Evolutionary conservation across 1,140 invertebrate genomes (phyloP).

Genomic region (Vanessa tameamea): DNA sequence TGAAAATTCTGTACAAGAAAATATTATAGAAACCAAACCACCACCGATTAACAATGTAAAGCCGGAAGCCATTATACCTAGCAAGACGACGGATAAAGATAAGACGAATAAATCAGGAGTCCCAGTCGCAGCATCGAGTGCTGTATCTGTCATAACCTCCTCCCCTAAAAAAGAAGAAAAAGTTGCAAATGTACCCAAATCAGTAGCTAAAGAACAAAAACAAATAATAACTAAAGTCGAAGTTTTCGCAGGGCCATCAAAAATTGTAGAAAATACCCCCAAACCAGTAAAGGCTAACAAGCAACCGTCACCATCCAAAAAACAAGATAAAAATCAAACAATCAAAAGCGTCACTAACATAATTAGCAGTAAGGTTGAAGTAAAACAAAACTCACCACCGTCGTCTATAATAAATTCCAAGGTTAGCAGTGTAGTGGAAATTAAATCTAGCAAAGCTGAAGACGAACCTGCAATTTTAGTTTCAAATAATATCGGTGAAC

Average conservation of each 20-base stretch:
- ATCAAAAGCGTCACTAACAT: slow-evolving; percentile 63
- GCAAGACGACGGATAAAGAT: slow-evolving; percentile 79
- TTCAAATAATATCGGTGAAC: slow-evolving; percentile 87
- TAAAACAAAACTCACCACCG: slow-evolving; percentile 67
- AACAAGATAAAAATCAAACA: slow-evolving; percentile 61
- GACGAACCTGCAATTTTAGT: slow-evolving; percentile 78
- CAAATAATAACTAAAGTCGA: slow-evolving; percentile 82
- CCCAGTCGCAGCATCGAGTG: slow-evolving; percentile 65
- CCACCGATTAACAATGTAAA: slow-evolving; percentile 68
- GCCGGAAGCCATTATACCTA: slow-evolving; percentile 81
- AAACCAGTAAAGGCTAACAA: slow-evolving; percentile 62
- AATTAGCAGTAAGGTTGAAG: slow-evolving; percentile 79
- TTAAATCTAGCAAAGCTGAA: slow-evolving; percentile 73
- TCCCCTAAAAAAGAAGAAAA: slow-evolving; percentile 76
- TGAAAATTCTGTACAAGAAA: slow-evolving; percentile 72
- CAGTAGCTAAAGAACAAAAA: slow-evolving; percentile 70
- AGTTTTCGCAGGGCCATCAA: slow-evolving; percentile 78
- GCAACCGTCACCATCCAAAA: slow-evolving; percentile 53
- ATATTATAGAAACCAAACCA: slow-evolving; percentile 82
- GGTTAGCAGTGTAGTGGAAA: slow-evolving; percentile 78
- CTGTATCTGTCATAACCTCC: slow-evolving; percentile 75
- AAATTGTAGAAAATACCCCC: slow-evolving; percentile 68
- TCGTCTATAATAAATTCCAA: slow-evolving; percentile 61
- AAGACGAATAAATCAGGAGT: slow-evolving; percentile 65
- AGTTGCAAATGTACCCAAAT: slow-evolving; percentile 68